Percentiles rank a stretch among this genome's conserved stretches.
Conservation (phyloP, 2,113 vertebrate genomes). For the Neogobius melanostomus region DNA sequence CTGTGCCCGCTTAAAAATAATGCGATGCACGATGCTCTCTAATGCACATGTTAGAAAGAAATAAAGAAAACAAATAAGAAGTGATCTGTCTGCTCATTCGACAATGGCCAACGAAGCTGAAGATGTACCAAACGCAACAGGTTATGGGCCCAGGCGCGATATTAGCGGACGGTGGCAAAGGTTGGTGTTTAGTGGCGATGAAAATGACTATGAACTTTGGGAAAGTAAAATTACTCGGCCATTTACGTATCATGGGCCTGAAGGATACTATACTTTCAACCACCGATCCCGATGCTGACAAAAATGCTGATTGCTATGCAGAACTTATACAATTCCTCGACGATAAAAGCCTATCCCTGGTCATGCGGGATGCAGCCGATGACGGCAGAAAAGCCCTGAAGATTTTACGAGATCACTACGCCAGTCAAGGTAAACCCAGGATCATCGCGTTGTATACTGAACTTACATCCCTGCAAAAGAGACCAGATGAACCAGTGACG, state of each 20-base stretch:
- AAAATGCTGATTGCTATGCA: not conserved
- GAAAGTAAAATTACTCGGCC: not conserved
- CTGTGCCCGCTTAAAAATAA: no score
- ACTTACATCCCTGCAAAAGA: not conserved
- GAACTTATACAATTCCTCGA: not conserved
- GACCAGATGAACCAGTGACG: not conserved
- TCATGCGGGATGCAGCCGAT: not conserved
- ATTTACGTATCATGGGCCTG: not conserved
- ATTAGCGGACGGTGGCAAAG: not conserved
- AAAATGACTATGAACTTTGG: conserved; percentile 1
- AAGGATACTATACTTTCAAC: not conserved
- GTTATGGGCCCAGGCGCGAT: not conserved
- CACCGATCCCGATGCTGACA: not conserved
- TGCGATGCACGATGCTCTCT: no score
- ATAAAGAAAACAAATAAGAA: no score
- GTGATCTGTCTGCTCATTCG: no score
- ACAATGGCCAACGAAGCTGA: no score
- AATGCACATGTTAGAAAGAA: no score
- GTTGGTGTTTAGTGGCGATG: not conserved
- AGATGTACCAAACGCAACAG: no score
- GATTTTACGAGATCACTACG: not conserved
- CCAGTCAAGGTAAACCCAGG: not conserved
- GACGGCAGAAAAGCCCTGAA: not conserved
- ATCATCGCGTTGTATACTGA: not conserved
- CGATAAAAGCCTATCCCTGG: not conserved